These are phyloP conservation scores for Manduca sexta DNA, from an alignment of 1,140 invertebrate species.

Conservation along the genomic window DNA sequence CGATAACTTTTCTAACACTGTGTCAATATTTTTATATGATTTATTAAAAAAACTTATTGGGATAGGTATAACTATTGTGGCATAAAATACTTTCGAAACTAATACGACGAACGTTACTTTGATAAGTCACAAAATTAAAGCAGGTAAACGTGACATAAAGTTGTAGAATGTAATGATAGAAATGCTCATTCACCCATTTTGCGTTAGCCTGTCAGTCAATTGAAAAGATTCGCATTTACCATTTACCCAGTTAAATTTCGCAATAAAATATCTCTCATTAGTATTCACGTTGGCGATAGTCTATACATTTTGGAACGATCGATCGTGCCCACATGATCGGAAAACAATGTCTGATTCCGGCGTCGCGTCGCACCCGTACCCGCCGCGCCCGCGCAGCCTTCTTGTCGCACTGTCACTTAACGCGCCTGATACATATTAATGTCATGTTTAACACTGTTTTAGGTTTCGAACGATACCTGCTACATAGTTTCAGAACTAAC, in stretches of 20 bases:
- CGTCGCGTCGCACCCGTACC: background rate
- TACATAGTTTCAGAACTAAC: no score
- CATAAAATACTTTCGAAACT: no score
- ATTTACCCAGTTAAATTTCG: conserved; percentile 8
- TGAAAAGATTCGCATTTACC: background rate
- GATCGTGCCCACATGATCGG: conserved; percentile 49
- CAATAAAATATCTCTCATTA: conserved; percentile 29
- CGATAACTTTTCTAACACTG: no score
- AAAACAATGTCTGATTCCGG: conserved; percentile 36
- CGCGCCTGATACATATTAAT: conserved; percentile 62
- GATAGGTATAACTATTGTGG: no score
- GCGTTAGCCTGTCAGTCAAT: background rate
- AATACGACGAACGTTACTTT: no score
- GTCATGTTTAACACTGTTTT: conserved; percentile 24
- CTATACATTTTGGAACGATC: conserved; percentile 42
- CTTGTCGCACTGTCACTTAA: conserved; percentile 23
- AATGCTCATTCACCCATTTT: no score
- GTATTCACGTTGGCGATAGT: conserved; percentile 39
- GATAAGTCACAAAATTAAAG: no score
- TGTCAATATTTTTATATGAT: no score
- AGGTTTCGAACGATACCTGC: no score
- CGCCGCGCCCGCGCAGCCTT: conserved; percentile 53
- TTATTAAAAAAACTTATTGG: no score
- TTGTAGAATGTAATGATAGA: no score
- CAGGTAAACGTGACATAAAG: no score